Conservation (phyloP, 2,888 invertebrate species). For the Capitulum mitella region DNA sequence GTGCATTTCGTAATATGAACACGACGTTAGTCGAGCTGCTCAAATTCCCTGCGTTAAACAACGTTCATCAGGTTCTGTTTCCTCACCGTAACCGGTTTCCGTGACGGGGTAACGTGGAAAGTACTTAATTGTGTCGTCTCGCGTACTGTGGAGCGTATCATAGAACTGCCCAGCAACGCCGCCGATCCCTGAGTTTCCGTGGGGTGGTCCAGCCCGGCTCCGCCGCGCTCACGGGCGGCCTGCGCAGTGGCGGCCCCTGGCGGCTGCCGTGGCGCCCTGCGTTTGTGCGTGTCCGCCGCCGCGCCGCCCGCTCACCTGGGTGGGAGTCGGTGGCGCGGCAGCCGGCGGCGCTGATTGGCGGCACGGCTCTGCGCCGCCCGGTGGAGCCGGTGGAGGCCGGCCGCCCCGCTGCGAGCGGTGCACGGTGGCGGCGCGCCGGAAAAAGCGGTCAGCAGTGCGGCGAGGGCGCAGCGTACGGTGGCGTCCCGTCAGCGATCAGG, state of each 20-base stretch:
- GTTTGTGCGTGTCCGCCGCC: not conserved
- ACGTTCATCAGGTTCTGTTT: too few relatives aligned
- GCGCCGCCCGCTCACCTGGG: constrained; percentile 26
- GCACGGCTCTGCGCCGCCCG: not conserved
- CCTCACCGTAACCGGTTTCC: too few relatives aligned
- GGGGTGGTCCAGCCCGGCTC: too few relatives aligned
- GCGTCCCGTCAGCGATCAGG: too few relatives aligned
- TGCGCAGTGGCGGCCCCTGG: not conserved
- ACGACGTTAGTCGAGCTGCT: too few relatives aligned
- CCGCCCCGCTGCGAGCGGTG: not conserved
- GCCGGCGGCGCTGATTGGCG: not conserved
- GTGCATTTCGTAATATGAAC: too few relatives aligned
- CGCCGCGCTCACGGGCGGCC: not conserved
- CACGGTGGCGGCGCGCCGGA: constrained; percentile 29
- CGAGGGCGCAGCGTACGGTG: not conserved
- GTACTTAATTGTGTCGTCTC: too few relatives aligned
- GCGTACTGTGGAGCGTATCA: too few relatives aligned
- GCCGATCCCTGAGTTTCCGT: too few relatives aligned
- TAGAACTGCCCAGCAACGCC: too few relatives aligned
- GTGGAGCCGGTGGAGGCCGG: constrained; percentile 4
- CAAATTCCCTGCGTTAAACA: too few relatives aligned
- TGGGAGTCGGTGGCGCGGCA: not conserved
- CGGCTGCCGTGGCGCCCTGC: not conserved
- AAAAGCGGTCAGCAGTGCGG: constrained; percentile 25
- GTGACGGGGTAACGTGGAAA: too few relatives aligned